Evolutionary conservation across 2,888 invertebrate genomes (phyloP).

Genomic region (Myopa tessellatipennis): DNA sequence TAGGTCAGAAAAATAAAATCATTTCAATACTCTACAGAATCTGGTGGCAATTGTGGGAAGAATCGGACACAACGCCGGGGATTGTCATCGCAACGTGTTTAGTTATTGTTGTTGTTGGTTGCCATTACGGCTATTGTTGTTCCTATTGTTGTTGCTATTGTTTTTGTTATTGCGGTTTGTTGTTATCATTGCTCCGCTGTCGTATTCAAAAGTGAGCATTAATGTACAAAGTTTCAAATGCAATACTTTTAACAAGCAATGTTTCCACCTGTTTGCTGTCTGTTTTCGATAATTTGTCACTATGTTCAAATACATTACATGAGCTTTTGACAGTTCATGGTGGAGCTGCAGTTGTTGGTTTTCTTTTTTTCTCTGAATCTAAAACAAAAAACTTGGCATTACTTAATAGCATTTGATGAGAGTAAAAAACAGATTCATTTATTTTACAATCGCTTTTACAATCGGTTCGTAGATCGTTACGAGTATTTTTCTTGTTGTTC

Average conservation of each 20-base stretch:
- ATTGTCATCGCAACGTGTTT: not conserved
- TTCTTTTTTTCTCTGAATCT: not conserved
- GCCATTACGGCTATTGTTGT: not conserved
- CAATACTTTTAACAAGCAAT: slow-evolving; percentile 43
- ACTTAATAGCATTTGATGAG: no score
- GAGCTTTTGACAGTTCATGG: not conserved
- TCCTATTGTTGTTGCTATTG: no score
- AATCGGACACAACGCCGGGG: no score
- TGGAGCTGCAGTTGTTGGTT: not conserved
- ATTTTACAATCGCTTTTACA: no score
- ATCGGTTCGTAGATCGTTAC: no score
- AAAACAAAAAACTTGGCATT: no score
- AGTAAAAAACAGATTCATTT: no score
- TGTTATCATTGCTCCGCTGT: not conserved
- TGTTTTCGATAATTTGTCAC: slow-evolving; percentile 62
- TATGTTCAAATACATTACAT: slow-evolving; percentile 60
- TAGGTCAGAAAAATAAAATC: no score
- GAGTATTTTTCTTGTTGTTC: no score
- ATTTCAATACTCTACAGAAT: no score
- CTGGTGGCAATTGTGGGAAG: no score
- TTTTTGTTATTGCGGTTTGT: not conserved
- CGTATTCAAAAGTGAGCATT: not conserved
- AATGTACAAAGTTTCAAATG: not conserved
- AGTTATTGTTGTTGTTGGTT: not conserved
- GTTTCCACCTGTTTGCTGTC: slow-evolving; percentile 48